Percentiles rank a stretch among this genome's conserved stretches.
Conservation (phyloP, 2,888 invertebrate species). For the Spatulosminthurus flaviceps region DNA sequence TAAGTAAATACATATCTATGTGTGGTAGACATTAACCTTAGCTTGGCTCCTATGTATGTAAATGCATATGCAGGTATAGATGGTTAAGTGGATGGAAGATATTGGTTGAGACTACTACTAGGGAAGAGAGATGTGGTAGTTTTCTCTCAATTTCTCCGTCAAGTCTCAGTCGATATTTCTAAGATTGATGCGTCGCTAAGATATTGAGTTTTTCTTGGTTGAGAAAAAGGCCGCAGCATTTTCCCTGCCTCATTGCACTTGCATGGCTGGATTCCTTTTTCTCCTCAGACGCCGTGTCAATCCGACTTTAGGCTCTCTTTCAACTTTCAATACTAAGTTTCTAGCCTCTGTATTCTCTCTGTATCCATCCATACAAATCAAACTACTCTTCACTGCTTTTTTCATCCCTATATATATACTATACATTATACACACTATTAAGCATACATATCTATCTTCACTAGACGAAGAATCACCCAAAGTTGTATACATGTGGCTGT, state of each 20-base stretch:
- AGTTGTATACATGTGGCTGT: too few relatives aligned
- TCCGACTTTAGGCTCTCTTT: constrained; percentile 31
- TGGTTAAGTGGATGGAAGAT: too few relatives aligned
- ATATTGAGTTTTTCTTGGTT: constrained; percentile 47
- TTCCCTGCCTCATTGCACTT: constrained; percentile 55
- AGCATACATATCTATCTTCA: too few relatives aligned
- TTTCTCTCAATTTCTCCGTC: constrained; percentile 5
- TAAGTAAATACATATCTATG: too few relatives aligned
- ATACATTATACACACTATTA: not conserved
- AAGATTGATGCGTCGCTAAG: constrained; percentile 52
- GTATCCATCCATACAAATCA: constrained; percentile 23
- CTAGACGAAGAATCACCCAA: too few relatives aligned
- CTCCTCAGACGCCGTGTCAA: constrained; percentile 43
- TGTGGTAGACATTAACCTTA: too few relatives aligned
- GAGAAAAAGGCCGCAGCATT: constrained; percentile 31
- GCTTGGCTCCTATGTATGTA: too few relatives aligned
- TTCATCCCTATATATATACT: not conserved
- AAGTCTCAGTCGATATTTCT: constrained; percentile 49
- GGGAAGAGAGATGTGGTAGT: not conserved
- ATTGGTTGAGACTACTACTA: too few relatives aligned
- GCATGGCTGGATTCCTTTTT: constrained; percentile 48
- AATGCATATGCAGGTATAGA: too few relatives aligned
- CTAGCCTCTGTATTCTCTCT: constrained; percentile 22
- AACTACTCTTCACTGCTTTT: not conserved
- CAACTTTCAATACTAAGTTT: constrained; percentile 17